These are phyloP conservation scores for Vombatus ursinus DNA, from an alignment of 2,113 vertebrate genomes.

Conservation along the genomic window DNA sequence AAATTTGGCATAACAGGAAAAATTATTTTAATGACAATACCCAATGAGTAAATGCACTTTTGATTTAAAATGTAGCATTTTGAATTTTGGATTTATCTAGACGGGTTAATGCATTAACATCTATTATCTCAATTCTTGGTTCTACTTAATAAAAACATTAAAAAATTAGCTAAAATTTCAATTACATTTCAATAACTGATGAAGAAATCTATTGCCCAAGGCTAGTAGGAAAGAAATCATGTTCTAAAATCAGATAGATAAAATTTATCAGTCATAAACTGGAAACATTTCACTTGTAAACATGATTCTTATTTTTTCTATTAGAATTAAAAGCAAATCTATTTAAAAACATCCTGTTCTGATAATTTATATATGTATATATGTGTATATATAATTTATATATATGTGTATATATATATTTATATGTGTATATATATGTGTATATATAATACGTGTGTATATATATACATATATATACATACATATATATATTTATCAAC, in stretches of 20 bases:
- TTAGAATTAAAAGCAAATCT: slow-evolving; percentile 41
- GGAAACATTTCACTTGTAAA: slow-evolving; percentile 37
- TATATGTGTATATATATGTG: too few species aligned
- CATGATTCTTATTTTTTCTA: slow-evolving; percentile 54
- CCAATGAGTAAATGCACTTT: not conserved
- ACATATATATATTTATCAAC: too few species aligned
- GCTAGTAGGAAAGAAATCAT: slow-evolving; percentile 49
- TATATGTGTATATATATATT: too few species aligned
- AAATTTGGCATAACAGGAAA: not conserved
- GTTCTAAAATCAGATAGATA: slow-evolving; percentile 41
- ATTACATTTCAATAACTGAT: slow-evolving; percentile 28
- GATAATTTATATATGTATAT: not conserved
- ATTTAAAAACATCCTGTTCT: slow-evolving; percentile 50
- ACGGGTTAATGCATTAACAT: slow-evolving; percentile 29
- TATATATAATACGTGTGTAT: too few species aligned
- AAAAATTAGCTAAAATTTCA: slow-evolving; percentile 45
- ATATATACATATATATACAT: too few species aligned
- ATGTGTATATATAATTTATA: too few species aligned
- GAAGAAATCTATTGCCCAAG: slow-evolving; percentile 41
- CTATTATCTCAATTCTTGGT: slow-evolving; percentile 34
- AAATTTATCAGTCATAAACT: slow-evolving; percentile 30
- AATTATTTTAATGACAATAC: not conserved
- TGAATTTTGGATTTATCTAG: slow-evolving; percentile 29
- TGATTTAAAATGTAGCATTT: not conserved
- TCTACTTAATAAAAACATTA: slow-evolving; percentile 49